Base-by-base conservation (phyloP, 2,888 invertebrate genomes). In the Plutella xylostella region DNA sequence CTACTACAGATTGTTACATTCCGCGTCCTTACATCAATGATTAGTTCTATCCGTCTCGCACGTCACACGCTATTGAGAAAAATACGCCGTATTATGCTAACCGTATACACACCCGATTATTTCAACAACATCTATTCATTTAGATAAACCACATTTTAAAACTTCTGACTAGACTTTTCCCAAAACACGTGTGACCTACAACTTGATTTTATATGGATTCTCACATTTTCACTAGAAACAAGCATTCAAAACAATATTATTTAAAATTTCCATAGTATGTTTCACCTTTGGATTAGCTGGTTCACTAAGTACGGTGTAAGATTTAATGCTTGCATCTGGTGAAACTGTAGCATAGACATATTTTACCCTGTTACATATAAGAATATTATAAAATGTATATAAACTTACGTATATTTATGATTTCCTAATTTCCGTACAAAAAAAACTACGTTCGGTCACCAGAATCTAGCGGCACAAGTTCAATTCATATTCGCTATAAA, bases 91-190 rank as follows among this genome's bases (percentile, higher is more conserved):
- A 48, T 48, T 45, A 43, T 48, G 48, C 48, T 43, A 41, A 14
- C 31, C 21, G 39, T 39, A 39, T 39, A 20, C 42, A 41, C 35
- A 39, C 12, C 25, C 21, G 38, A 30, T 17, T 25, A 33, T 31
- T 39, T 14, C 20, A 21, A 45, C 25, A 33, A 39, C 18, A 41
- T 17, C 12, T 31, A 33, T 35, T 35, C 18, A 37, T 21, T 22
- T 39, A 21, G 12, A 21, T 19, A 21, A 20, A 42, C 33, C 31
- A 31, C 31, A 42, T n/a, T 21, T 14, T 22, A 18, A 7, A 31
- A 42, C 19, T 38, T 43, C 43, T 55, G 51, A 60, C 55, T 57
- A 56, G 55, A 58, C 50, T 58, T 58, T 55, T 57, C 56, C 50
- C 55, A 55, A 42, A 45, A 52, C 44, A 51, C 52, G 49, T 50